These are phyloP conservation scores for Enteromius unitaeniatus DNA, from an alignment of 2,797 vertebrate species.

Conservation along the genomic window DNA sequence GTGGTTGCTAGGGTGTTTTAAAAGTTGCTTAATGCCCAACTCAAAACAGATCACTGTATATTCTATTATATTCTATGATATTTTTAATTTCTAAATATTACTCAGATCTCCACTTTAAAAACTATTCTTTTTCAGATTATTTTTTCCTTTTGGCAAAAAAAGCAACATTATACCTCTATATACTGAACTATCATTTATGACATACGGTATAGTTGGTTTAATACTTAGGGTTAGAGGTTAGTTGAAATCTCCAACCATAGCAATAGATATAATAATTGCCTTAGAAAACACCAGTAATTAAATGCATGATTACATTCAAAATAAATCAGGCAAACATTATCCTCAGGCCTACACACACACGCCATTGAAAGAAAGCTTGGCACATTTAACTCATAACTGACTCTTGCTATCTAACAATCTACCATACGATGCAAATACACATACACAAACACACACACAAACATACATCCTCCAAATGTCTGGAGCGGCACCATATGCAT, in stretches of 20 bases:
- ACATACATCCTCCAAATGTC: neutral
- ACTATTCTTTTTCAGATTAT: no score
- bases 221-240: conserved; percentile 18
- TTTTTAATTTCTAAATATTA: neutral
- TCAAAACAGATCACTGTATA: neutral
- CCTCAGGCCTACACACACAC: neutral
- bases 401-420: neutral
- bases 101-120: neutral
- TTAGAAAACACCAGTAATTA: conserved; percentile 6
- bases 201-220: neutral
- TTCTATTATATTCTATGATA: no score
- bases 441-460: neutral
- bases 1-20: neutral
- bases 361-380: conserved; percentile 14
- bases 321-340: conserved; percentile 38
- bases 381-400: neutral
- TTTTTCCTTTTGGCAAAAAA: neutral
- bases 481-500: neutral
- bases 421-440: conserved; percentile 6
- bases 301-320: conserved; percentile 37
- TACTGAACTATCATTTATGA: neutral
- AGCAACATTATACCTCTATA: neutral
- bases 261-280: neutral
- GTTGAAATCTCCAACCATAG: conserved; percentile 47
- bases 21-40: neutral